These are phyloP conservation scores for Venusia cambrica DNA, from an alignment of 2,888 invertebrate genomes.

Conservation along the genomic window DNA sequence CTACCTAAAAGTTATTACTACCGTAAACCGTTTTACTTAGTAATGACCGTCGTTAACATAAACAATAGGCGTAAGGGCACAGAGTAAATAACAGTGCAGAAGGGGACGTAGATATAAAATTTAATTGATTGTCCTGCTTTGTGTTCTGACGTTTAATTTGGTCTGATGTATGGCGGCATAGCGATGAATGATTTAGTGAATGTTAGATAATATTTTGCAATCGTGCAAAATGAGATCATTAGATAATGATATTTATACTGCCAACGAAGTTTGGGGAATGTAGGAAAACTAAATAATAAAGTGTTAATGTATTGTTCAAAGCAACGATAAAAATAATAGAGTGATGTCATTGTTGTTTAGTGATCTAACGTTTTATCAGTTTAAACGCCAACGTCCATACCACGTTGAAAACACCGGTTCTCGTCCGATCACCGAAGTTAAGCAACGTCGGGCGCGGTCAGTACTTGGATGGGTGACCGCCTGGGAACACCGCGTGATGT, in stretches of 20 bases:
- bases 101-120: slow-evolving; percentile 36
- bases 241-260: too few species aligned
- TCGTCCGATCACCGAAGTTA: slow-evolving; percentile 75
- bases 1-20: slow-evolving; percentile 34
- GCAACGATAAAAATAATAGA: too few species aligned
- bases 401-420: slow-evolving; percentile 60
- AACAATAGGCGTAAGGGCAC: slow-evolving; percentile 33
- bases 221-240: background rate
- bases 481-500: slow-evolving; percentile 54
- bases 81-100: slow-evolving; percentile 5
- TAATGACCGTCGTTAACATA: slow-evolving; percentile 45
- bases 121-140: slow-evolving; percentile 49
- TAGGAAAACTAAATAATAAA: too few species aligned
- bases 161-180: slow-evolving; percentile 24
- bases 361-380: too few species aligned
- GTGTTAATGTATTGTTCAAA: too few species aligned
- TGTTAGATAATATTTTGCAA: slow-evolving; percentile 8
- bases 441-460: slow-evolving; percentile 75
- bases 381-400: slow-evolving; percentile 57
- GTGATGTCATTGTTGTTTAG: too few species aligned
- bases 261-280: too few species aligned
- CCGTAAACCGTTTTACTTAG: slow-evolving; percentile 47
- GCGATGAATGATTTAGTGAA: slow-evolving; percentile 12
- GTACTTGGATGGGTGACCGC: slow-evolving; percentile 78
- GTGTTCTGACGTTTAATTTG: slow-evolving; percentile 39